Evolutionary conservation across 2,113 vertebrate genomes (phyloP).

Genomic region (Blennius ocellaris): DNA sequence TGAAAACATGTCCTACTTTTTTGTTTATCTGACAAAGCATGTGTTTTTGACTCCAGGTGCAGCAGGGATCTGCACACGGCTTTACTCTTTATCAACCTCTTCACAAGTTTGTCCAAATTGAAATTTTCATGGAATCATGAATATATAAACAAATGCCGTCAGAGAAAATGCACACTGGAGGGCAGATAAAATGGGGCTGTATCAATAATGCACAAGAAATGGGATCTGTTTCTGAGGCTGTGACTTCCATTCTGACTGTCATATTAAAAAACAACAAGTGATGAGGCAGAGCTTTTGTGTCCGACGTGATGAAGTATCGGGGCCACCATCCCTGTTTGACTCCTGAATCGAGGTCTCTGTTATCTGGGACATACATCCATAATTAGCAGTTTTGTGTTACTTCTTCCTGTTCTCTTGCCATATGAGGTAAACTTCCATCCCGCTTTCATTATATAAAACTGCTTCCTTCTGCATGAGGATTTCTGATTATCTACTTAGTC

Average conservation of each 20-base stretch:
- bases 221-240: slow-evolving; percentile 44
- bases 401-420: slow-evolving; percentile 53
- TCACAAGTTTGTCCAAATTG: slow-evolving; percentile 47
- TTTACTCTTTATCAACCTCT: slow-evolving; percentile 22
- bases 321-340: slow-evolving; percentile 61
- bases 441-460: slow-evolving; percentile 5
- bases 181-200: slow-evolving; percentile 54
- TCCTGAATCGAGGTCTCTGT: slow-evolving; percentile 72
- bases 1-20: too few species aligned
- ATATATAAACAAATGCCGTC: slow-evolving; percentile 49
- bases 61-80: neutral
- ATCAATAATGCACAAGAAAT: slow-evolving; percentile 72
- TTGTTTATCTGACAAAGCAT: too few species aligned
- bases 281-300: slow-evolving; percentile 41
- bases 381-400: slow-evolving; percentile 71
- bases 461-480: slow-evolving; percentile 19
- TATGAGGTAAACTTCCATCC: slow-evolving; percentile 36
- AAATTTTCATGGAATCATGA: slow-evolving; percentile 62
- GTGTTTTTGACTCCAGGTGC: neutral
- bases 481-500: neutral
- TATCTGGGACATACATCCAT: slow-evolving; percentile 73
- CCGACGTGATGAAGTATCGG: slow-evolving; percentile 35
- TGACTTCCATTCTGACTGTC: slow-evolving; percentile 33
- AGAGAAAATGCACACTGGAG: slow-evolving; percentile 38
- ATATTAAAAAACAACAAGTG: slow-evolving; percentile 47